These are phyloP conservation scores for Anguilla anguilla DNA, from an alignment of 2,797 vertebrate species.

Conservation along the genomic window DNA sequence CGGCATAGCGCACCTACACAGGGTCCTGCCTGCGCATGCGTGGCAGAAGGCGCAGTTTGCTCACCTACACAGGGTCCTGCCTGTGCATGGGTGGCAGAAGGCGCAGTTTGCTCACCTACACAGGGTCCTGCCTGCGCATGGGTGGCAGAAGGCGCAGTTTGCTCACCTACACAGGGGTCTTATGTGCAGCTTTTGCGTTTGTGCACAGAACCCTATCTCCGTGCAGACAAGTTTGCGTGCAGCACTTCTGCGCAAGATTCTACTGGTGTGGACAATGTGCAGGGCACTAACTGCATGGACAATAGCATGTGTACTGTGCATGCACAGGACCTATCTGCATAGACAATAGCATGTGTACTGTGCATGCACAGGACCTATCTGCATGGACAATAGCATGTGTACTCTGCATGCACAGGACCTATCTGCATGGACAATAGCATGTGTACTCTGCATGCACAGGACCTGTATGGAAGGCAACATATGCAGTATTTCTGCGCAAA, in stretches of 20 bases:
- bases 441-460: not conserved
- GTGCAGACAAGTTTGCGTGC: not conserved
- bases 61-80: no score
- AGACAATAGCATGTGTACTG: no score
- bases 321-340: no score
- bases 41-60: no score
- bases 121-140: no score
- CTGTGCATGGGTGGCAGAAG: no score
- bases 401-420: no score
- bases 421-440: not conserved
- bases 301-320: no score
- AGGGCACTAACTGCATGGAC: no score
- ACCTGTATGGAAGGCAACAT: not conserved
- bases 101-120: not conserved
- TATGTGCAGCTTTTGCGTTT: not conserved
- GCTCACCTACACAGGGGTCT: not conserved
- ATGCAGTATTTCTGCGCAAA: not conserved
- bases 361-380: no score
- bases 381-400: no score
- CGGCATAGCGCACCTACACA: not conserved
- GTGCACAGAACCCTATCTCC: not conserved
- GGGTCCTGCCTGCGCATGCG: not conserved
- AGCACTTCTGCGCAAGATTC: not conserved
- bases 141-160: no score
- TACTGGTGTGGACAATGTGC: not conserved